These are phyloP conservation scores for Oreochromis aureus DNA, from an alignment of 2,113 vertebrate genomes.

Conservation along the genomic window DNA sequence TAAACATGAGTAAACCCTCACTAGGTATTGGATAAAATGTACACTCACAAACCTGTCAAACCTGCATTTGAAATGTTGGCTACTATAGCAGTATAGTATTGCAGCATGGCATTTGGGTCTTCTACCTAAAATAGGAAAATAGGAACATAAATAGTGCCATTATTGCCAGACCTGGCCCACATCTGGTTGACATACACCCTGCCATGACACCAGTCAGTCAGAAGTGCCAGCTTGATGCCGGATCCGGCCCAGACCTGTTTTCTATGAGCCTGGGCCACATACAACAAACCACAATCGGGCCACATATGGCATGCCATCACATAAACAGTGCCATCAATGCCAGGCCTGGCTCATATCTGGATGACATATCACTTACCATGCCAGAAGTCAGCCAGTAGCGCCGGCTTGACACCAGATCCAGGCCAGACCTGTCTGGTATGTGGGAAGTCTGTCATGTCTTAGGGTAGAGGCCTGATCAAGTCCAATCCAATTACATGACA, in stretches of 20 bases:
- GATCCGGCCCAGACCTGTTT: fast-evolving
- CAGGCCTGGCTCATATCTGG: background rate
- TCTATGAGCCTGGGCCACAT: background rate
- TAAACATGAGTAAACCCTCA: no score
- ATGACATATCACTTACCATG: background rate
- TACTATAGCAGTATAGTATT: fast-evolving
- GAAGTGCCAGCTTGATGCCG: fast-evolving
- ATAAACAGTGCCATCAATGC: background rate
- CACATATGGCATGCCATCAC: background rate
- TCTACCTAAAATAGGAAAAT: background rate
- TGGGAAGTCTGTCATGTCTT: background rate
- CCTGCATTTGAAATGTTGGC: background rate
- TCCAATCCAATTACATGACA: background rate
- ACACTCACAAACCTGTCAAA: fast-evolving
- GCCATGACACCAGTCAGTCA: fast-evolving
- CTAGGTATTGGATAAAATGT: no score
- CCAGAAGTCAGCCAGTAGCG: background rate
- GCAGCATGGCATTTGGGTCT: fast-evolving
- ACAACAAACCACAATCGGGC: background rate
- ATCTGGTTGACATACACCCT: no score
- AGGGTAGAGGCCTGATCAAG: background rate
- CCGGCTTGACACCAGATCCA: fast-evolving
- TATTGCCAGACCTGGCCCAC: fast-evolving
- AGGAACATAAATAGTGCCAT: background rate
- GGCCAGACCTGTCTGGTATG: background rate